Percentiles rank a stretch among this genome's conserved stretches.
Evolutionary conservation across 2,797 vertebrate species (phyloP).

Genomic region (Sebastes matsubarae): DNA sequence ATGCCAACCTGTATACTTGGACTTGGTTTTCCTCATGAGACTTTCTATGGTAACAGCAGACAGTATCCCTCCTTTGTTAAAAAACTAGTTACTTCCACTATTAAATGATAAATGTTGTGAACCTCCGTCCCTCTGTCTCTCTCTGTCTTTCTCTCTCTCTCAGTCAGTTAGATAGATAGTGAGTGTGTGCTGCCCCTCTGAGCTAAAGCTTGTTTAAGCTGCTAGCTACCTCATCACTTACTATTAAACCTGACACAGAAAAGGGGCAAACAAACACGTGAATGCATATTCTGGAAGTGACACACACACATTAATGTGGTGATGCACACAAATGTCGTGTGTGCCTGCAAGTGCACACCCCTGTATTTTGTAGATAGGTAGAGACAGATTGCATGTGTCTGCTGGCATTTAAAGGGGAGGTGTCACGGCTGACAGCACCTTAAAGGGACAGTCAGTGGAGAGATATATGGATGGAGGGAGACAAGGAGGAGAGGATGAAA

Average conservation of each 20-base stretch:
- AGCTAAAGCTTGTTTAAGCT: conserved; percentile 74
- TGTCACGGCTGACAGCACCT: conserved; percentile 68
- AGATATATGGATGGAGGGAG: conserved; percentile 64
- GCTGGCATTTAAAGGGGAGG: conserved; percentile 74
- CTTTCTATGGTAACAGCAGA: conserved; percentile 13
- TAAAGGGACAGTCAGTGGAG: conserved; percentile 71
- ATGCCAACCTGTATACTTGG: neutral
- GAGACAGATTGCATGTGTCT: conserved; percentile 72
- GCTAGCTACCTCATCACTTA: conserved; percentile 71
- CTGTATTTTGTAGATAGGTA: conserved; percentile 69
- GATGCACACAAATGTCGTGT: conserved; percentile 6
- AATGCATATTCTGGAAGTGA: conserved; percentile 22
- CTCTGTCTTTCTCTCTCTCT: conserved; percentile 30
- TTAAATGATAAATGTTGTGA: conserved; percentile 57
- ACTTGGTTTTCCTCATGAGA: neutral
- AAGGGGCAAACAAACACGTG: conserved; percentile 41
- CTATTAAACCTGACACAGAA: conserved; percentile 62
- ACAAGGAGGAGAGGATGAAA: conserved; percentile 31
- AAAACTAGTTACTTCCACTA: conserved; percentile 37
- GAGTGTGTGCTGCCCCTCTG: conserved; percentile 43
- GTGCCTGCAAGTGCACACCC: conserved; percentile 33
- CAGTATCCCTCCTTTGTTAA: conserved; percentile 14
- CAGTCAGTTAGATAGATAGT: conserved; percentile 59
- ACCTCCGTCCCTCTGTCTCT: neutral
- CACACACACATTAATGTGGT: conserved; percentile 27